A percentile compares a stretch with the other conserved stretches of the same genome.
Evolutionary conservation across 2,888 invertebrate species (phyloP).

Genomic region (Phyllotreta striolata): DNA sequence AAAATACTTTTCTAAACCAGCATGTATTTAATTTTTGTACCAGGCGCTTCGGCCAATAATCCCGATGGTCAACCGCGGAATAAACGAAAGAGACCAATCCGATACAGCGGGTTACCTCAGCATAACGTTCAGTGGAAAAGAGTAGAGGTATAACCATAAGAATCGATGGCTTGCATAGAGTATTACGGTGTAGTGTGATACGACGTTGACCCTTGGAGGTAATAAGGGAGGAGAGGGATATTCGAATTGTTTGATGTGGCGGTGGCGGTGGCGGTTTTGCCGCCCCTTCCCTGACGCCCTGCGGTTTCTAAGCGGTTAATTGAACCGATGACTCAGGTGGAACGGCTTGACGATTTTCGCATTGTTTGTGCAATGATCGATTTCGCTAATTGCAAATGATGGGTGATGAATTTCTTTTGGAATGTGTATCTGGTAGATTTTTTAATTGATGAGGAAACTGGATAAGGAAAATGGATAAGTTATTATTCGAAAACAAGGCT

Average conservation of each 20-base stretch:
- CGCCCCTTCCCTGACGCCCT: slow-evolving; percentile 12
- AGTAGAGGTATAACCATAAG: slow-evolving; percentile 40
- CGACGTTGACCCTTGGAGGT: slow-evolving; percentile 44
- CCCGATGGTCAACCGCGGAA: slow-evolving; percentile 17
- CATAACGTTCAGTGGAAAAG: slow-evolving; percentile 41
- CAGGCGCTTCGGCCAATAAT: neutral
- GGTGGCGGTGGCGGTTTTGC: slow-evolving; percentile 10
- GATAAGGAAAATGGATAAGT: no score
- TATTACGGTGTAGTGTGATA: no score
- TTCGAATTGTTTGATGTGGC: slow-evolving; percentile 28
- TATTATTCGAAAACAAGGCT: no score
- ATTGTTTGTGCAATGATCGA: no score
- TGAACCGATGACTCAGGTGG: neutral
- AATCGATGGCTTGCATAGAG: slow-evolving; percentile 44
- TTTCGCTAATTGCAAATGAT: no score
- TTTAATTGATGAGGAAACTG: no score
- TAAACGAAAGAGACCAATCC: slow-evolving; percentile 21
- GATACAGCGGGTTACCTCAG: slow-evolving; percentile 23
- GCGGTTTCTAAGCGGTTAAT: slow-evolving; percentile 27
- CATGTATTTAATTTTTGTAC: slow-evolving; percentile 6
- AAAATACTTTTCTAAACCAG: no score
- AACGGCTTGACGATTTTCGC: slow-evolving; percentile 1
- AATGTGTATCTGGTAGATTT: no score
- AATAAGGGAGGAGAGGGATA: slow-evolving; percentile 12
- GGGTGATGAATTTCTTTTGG: no score